Evolutionary conservation across 2,888 invertebrate species (phyloP), one percentile per base, ranked within the genome.

Genomic region (Limnephilus auricula): DNA sequence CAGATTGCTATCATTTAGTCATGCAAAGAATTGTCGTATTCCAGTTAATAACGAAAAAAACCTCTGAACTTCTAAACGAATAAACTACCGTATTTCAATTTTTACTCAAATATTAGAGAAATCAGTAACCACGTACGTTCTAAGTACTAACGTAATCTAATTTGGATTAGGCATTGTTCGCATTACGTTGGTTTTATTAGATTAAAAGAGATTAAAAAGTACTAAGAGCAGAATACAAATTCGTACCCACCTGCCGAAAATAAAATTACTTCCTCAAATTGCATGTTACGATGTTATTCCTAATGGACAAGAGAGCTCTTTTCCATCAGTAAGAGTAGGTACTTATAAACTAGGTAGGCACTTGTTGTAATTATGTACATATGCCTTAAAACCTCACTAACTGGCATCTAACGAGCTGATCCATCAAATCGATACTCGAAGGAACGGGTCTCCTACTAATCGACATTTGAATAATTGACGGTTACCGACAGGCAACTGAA

Each of bases 401-500:
- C 80, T 25, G 31, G 37, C 80, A 80, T 89, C 18, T 89, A 79
- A 79, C 89, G 45, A 80, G 79, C 80, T 79, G 78, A 88, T 85
- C 89, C 40, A 89, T 89, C 80, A 89, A 89, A 89, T 79, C 89
- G 40, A 89, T 89, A 80, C 45, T 30, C 89, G 18, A 79, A 79
- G 45, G 12, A 79, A 30, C 34, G 80, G 45, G 80, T 80, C 40
- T 79, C 13, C 80, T 50, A 34, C 30, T 50, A 50, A 80, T 79
- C 87, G 87, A 34, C 87, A 88, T 88, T 88, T 34, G 78, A 88
- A 90, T 90, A 91, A 91, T 83, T 88, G 88, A 45, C 87, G 88
- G 88, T 91, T 91, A 88, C 79, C 50, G 85, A 32, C 30, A 30
- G 85, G 65, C 65, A 65, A 25, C 65, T n/a, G 65, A 65, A 65